Conservation (phyloP, 2,113 vertebrate genomes). For the Lophius piscatorius region DNA sequence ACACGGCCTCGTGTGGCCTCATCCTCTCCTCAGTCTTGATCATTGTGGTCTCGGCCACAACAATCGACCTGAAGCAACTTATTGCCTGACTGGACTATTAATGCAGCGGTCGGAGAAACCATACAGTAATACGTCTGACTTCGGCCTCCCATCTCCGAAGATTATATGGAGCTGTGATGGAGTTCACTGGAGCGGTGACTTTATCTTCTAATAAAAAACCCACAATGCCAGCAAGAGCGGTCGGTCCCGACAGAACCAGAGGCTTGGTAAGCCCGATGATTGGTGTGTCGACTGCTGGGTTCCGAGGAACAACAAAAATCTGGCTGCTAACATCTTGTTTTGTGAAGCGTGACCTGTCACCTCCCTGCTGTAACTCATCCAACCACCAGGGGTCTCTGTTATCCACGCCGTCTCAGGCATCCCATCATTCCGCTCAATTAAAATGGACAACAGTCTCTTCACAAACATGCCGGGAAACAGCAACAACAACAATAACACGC, state of each 20-base stretch:
- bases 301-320: too few relatives aligned
- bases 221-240: too few relatives aligned
- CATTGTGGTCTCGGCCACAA: not conserved
- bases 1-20: not conserved
- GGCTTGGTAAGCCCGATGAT: too few relatives aligned
- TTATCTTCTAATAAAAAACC: too few relatives aligned
- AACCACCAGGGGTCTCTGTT: conserved; percentile 62
- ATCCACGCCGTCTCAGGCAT: conserved; percentile 15
- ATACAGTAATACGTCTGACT: conserved; percentile 1
- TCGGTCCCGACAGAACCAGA: too few relatives aligned
- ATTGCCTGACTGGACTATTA: not conserved
- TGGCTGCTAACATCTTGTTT: too few relatives aligned
- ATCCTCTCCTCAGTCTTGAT: conserved; percentile 5
- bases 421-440: conserved; percentile 61
- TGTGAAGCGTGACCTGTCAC: conserved; percentile 8
- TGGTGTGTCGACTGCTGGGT: too few relatives aligned
- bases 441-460: conserved; percentile 43
- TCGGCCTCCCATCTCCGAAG: not conserved
- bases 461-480: conserved; percentile 37
- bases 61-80: not conserved
- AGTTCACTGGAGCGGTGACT: too few relatives aligned
- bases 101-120: not conserved
- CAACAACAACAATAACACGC: conserved; percentile 5
- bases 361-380: conserved; percentile 34
- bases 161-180: too few relatives aligned